Evolutionary conservation across 2,888 invertebrate genomes (phyloP), one percentile per base, ranked within the genome.

Genomic region (Mimumesa dahlbomi): DNA sequence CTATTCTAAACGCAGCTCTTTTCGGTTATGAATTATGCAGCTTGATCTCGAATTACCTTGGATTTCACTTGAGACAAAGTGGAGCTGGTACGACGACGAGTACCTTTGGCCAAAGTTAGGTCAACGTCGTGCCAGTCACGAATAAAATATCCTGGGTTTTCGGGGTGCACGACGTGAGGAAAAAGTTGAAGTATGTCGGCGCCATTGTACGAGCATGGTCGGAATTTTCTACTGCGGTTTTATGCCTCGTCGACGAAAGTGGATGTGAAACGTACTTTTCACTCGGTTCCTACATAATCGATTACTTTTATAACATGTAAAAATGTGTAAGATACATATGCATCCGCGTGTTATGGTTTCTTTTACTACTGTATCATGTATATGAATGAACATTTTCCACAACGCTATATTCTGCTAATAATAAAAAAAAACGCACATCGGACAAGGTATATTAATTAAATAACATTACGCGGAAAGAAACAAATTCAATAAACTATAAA

Each of bases 211-310:
- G 43, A 62, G 48, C 52, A 68, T 14, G 43, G 42, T 53, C 16
- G 57, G 57, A 62, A 68, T 71, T 68, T 57, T 71, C 67, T 67
- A 67, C 57, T 38, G 52, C 34, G 53, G 52, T 62, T 67, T 62
- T 53, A 67, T 62, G 53, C 67, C 1, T 56, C 59, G 66, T 67
- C 66, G 61, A 61, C 42, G 61, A 56, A 34, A 67, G 61, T 61
- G 67, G 61, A 61, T 67, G 53, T 59, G 59, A 58, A 61, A 61
- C 61, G 61, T 46, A 52, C 70, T 66, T 61, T 70, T 43, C 67
- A 58, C 67, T 66, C 40, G 46, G 45, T 50, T 34, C 40, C 56
- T 66, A 66, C 49, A 45, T 50, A 54, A 59, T 59, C 59, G 69
- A 69, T 69, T 59, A 59, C 48, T 65, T 49, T 52, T 54, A 59